Percentiles rank a stretch among this genome's conserved stretches.
phyloP scores from a whole-genome alignment of 2,113 vertebrate genomes.

The Mormyrus iriodes region DNA sequence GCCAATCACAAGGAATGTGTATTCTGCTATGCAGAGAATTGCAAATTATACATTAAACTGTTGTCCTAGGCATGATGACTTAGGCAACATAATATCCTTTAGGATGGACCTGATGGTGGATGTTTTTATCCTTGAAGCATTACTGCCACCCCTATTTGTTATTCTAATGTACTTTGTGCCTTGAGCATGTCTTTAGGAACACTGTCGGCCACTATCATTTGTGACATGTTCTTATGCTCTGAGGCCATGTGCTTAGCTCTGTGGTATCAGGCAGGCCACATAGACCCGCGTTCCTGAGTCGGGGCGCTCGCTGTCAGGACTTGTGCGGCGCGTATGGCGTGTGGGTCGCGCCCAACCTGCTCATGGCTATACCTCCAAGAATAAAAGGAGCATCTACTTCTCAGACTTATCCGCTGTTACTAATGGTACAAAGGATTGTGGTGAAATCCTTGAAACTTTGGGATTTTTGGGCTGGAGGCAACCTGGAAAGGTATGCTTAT shows the following conservation, averaged over 20 bases:
- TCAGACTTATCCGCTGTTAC: background rate
- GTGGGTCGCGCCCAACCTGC: constrained; percentile 10
- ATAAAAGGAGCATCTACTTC: background rate
- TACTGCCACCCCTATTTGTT: background rate
- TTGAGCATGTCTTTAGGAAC: background rate
- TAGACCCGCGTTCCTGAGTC: background rate
- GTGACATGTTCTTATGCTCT: background rate
- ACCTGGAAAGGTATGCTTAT: background rate
- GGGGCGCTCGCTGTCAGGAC: constrained; percentile 13
- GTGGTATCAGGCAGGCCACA: background rate
- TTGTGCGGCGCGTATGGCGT: background rate
- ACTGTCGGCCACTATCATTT: background rate
- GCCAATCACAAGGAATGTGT: background rate
- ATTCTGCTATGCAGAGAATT: background rate
- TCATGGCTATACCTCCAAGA: background rate
- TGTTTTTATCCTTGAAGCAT: background rate
- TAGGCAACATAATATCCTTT: background rate
- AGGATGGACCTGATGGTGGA: background rate
- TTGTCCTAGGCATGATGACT: background rate
- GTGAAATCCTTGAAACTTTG: background rate
- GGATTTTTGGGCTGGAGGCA: background rate
- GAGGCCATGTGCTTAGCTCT: background rate
- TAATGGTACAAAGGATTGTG: background rate
- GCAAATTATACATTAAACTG: background rate
- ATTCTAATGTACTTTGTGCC: background rate